Evolutionary conservation across 1,140 invertebrate species (phyloP), one percentile per base, ranked within the genome.

Genomic region (Drosophila obscura): DNA sequence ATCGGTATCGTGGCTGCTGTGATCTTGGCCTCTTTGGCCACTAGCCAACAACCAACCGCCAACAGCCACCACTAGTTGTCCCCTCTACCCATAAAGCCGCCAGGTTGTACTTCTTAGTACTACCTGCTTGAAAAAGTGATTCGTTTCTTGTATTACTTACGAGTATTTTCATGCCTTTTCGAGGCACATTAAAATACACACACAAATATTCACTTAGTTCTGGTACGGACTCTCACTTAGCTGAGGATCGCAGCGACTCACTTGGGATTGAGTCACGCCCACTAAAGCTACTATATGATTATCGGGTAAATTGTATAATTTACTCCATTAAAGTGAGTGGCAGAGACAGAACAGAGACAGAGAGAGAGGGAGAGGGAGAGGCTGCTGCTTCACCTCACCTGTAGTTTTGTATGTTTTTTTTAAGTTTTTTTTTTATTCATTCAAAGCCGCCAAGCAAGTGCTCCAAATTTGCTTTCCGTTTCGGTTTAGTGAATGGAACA

Each of bases 11-110:
- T 75, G 64, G 57, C 53, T 63, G 64, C 73, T 63, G 65, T 60
- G 74, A 77, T 77, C 58, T 77, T 71, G 58, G 74, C 73, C 74
- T 50, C 53, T 59, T 69, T 63, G 44, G 24, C 9, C n/a, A 13
- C 35, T 5, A 39, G 11, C 35, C 35, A 39, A 2, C 2, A 35
- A 8, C 31, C 31, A 35, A 3, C 31, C 11, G 31, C 31, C 31
- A 35, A 9, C 9, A 13, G 35, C 35, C 11, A 13, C 31, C 31
- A 3, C 31, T 39, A 39, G 11, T 13, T 11, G 35, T 39, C 4
- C 35, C 35, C 35, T 13, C 35, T 13, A 0, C 35, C 35, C 31
- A 9, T 8, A 31, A 31, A 35, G 31, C 31, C 35, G 8, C 1
- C 11, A 39, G 5, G 11, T 13, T 39, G 1, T 13, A 39, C 35